These are phyloP conservation scores for Drosophila ananassae DNA, from an alignment of 1,140 invertebrate species.

Conservation along the genomic window DNA sequence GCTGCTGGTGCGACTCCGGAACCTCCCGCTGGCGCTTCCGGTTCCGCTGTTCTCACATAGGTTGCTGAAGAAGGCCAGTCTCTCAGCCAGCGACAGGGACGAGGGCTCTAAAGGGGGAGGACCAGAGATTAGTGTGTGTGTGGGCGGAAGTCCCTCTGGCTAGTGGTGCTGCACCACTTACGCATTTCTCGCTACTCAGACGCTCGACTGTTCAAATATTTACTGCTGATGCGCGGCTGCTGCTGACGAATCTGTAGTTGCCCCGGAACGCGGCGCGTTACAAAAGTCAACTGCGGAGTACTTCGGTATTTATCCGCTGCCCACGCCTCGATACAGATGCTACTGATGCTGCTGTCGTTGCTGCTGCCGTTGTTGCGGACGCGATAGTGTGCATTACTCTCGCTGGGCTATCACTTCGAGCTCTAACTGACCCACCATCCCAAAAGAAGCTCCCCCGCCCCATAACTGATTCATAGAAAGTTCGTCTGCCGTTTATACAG, in stretches of 20 bases:
- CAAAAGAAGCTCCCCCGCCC: constrained; percentile 32
- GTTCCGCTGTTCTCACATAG: constrained; percentile 55
- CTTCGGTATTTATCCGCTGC: constrained; percentile 55
- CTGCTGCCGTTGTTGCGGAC: constrained; percentile 8
- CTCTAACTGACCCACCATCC: constrained; percentile 36
- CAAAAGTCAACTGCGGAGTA: constrained; percentile 32
- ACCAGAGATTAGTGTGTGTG: constrained; percentile 4
- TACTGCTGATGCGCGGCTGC: constrained; percentile 28
- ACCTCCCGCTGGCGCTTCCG: constrained; percentile 22
- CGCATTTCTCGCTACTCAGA: constrained; percentile 52
- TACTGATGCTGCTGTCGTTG: constrained; percentile 7
- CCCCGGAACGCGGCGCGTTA: constrained; percentile 21
- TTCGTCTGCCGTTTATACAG: constrained; percentile 40
- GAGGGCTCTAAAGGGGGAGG: constrained; percentile 64
- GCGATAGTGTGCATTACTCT: constrained; percentile 21
- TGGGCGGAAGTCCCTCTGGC: neutral
- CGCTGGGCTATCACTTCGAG: constrained; percentile 22
- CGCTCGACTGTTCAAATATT: constrained; percentile 17
- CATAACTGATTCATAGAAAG: constrained; percentile 52
- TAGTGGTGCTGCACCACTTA: constrained; percentile 37
- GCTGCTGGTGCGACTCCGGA: constrained; percentile 53
- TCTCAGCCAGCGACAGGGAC: constrained; percentile 76
- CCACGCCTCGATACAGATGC: constrained; percentile 24
- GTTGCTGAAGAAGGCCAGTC: constrained; percentile 78
- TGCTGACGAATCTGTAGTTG: constrained; percentile 32